Evolutionary conservation across 1,140 invertebrate genomes (phyloP), one percentile per base, ranked within the genome.

Genomic region (Papilio helenus): DNA sequence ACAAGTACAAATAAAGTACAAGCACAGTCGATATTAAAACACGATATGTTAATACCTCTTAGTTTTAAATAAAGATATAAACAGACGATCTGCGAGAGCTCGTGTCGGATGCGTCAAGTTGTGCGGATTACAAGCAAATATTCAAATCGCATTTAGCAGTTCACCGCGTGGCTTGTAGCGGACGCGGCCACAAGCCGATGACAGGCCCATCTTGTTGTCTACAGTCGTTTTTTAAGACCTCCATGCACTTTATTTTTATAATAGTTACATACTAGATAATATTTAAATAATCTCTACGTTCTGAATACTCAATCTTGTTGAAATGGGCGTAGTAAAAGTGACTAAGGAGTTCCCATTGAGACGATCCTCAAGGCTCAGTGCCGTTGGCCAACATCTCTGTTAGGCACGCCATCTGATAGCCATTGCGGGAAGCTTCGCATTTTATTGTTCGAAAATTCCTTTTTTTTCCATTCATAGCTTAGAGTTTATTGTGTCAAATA

Each of bases 141-240:
- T 68, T 77, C 39, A 77, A 77, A 77, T 65, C 76, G 55, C 55
- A 65, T 61, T 65, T 65, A 77, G 14, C 76, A 46, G 74, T 58
- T 23, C 51, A 42, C 18, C 29, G 34, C 49, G 55, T 55, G 55
- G 51, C 55, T 34, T 61, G 49, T 8, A 18, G 7, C 20, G 23
- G 44, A 42, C 42, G 49, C 49, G 23, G 16, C 2, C 49, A 16
- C 49, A 16, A 29, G 49, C 49, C 58, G 76, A 26, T 65, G 76
- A 77, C 76, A 65, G 76, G 55, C 12, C 34, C 26, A 65, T 76
- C 76, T 65, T 26, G 61, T 65, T 65, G 39, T 65, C 55, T 44
- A 23, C 3, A 51, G 44, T 23, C 26, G 7, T 23, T 61, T n/a
- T 34, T 49, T 49, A 8, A 12, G 51, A 18, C 20, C n/a, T 18